These are phyloP conservation scores for Rhagium mordax DNA, from an alignment of 2,888 invertebrate species.

Conservation along the genomic window DNA sequence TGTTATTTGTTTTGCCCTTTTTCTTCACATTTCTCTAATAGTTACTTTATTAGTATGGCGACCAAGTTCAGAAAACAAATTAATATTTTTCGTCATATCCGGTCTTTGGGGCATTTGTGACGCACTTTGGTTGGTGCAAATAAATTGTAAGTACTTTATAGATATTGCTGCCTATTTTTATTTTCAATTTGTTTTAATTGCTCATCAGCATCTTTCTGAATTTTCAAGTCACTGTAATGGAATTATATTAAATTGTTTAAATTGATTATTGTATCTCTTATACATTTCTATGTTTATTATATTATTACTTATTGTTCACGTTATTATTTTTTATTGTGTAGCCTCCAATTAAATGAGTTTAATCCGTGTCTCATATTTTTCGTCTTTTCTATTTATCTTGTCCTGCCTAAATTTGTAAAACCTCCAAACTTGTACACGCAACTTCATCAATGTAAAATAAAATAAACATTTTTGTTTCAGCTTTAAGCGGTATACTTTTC, in stretches of 20 bases:
- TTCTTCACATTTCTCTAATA: slow-evolving; percentile 81
- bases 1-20: slow-evolving; percentile 82
- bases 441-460: not conserved
- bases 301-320: too few species aligned
- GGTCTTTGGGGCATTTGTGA: slow-evolving; percentile 92
- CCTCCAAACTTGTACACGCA: not conserved
- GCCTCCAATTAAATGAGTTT: not conserved
- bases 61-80: slow-evolving; percentile 78
- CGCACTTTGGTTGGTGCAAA: slow-evolving; percentile 92
- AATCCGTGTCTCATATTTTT: not conserved
- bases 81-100: slow-evolving; percentile 84
- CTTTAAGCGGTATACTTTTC: slow-evolving; percentile 89
- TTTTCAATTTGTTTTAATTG: too few species aligned
- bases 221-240: too few species aligned
- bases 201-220: too few species aligned
- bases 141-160: slow-evolving; percentile 80
- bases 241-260: too few species aligned
- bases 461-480: slow-evolving; percentile 68
- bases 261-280: too few species aligned
- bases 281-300: too few species aligned
- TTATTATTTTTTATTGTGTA: too few species aligned
- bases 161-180: not conserved
- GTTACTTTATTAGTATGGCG: slow-evolving; percentile 81
- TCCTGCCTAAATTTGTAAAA: not conserved
- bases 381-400: not conserved